Percentiles rank a stretch among this genome's conserved stretches.
phyloP scores from a whole-genome alignment of 2,888 invertebrate genomes.

The Heteromyza rotundicornis region DNA sequence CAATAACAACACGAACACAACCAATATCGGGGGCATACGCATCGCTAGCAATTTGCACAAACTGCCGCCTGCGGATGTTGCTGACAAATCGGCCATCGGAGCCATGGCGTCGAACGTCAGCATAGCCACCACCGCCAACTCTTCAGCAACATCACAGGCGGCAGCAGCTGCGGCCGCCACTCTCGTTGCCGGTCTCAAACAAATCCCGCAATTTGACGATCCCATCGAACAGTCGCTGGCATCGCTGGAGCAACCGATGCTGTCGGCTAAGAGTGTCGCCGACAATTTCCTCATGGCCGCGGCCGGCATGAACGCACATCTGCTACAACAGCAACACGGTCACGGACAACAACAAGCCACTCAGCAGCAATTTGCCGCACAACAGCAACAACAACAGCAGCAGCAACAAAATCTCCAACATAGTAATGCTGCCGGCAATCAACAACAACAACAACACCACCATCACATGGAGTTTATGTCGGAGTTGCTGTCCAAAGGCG shows the following conservation, averaged over 20 bases:
- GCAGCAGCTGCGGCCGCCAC: constrained; percentile 41
- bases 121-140: constrained; percentile 1
- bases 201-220: constrained; percentile 67
- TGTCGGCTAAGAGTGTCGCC: constrained; percentile 46
- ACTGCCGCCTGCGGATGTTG: constrained; percentile 41
- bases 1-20: constrained; percentile 25
- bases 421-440: constrained; percentile 34
- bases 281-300: constrained; percentile 53
- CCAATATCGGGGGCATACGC: constrained; percentile 52
- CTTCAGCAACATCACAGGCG: constrained; percentile 34
- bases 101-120: constrained; percentile 29
- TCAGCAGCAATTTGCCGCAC: constrained; percentile 51
- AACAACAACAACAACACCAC: constrained; percentile 57
- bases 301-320: constrained; percentile 64
- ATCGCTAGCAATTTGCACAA: constrained; percentile 60
- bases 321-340: constrained; percentile 44
- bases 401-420: constrained; percentile 54
- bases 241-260: constrained; percentile 70
- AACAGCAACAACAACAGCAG: constrained; percentile 57
- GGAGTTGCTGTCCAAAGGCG: constrained; percentile 52
- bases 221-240: constrained; percentile 76
- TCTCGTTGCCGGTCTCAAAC: constrained; percentile 53
- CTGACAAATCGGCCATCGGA: constrained; percentile 41
- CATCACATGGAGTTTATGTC: constrained; percentile 64
- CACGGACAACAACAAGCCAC: constrained; percentile 50